A percentile compares a stretch with the other conserved stretches of the same genome.
Evolutionary conservation across 2,113 vertebrate species (phyloP).

Genomic region (Fulica atra): DNA sequence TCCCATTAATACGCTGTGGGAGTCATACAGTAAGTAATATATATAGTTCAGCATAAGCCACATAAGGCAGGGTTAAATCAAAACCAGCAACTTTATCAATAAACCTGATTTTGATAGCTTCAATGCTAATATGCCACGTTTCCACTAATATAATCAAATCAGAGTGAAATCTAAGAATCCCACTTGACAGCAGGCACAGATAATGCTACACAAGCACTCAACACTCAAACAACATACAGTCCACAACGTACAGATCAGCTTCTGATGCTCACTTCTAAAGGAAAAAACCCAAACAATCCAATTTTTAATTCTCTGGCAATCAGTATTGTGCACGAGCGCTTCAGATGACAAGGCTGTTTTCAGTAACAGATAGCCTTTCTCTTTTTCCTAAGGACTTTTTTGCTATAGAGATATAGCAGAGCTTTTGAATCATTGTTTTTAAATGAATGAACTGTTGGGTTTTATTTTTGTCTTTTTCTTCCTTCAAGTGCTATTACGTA

Average conservation of each 20-base stretch:
- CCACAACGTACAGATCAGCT: not conserved
- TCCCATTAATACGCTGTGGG: not conserved
- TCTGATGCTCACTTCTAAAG: not conserved
- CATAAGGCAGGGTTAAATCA: accelerated
- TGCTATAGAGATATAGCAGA: not conserved
- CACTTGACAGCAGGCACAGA: not conserved
- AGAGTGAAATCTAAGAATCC: not conserved
- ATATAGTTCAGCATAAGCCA: not conserved
- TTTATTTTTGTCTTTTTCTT: too few relatives aligned
- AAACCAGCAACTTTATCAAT: not conserved
- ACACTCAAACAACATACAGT: not conserved
- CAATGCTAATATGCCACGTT: not conserved
- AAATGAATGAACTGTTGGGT: not conserved
- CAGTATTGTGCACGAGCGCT: not conserved
- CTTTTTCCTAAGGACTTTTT: not conserved
- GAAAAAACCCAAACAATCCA: not conserved
- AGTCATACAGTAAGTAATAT: accelerated
- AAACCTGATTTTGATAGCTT: not conserved
- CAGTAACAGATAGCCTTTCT: not conserved
- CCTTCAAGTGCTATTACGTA: not conserved
- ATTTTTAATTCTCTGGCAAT: not conserved
- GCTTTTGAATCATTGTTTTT: not conserved
- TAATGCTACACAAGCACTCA: not conserved
- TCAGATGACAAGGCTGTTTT: not conserved
- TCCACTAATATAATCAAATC: not conserved